These are phyloP conservation scores for Cyprinodon variegatus DNA, from an alignment of 2,113 vertebrate genomes.

Conservation along the genomic window DNA sequence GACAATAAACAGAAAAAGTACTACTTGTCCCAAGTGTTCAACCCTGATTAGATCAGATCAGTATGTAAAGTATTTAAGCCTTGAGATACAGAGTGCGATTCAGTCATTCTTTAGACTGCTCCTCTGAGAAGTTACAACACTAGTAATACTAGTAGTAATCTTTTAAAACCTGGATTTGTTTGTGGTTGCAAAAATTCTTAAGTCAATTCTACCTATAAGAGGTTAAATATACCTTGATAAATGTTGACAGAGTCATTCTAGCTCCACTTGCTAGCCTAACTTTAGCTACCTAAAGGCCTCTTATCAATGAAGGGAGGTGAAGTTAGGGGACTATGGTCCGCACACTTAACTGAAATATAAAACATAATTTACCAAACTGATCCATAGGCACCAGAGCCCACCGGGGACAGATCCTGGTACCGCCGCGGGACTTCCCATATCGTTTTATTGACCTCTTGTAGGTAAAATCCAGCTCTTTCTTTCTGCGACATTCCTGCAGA, in stretches of 20 bases:
- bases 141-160: background rate
- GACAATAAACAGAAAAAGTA: background rate
- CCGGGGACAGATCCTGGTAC: slow-evolving; percentile 91
- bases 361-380: slow-evolving; percentile 88
- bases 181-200: background rate
- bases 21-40: background rate
- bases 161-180: background rate
- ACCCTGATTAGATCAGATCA: background rate
- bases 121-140: background rate
- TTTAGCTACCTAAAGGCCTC: slow-evolving; percentile 73
- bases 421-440: slow-evolving; percentile 95
- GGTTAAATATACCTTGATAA: background rate
- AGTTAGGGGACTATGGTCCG: slow-evolving; percentile 34
- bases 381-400: slow-evolving; percentile 96
- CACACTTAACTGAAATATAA: slow-evolving; percentile 1
- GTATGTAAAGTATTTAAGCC: background rate
- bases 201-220: background rate
- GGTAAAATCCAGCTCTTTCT: slow-evolving; percentile 92
- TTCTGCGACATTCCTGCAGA: slow-evolving; percentile 85
- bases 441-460: slow-evolving; percentile 96
- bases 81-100: background rate
- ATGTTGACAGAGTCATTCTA: slow-evolving; percentile 10
- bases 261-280: slow-evolving; percentile 66
- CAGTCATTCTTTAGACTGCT: background rate
- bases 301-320: slow-evolving; percentile 75